phyloP scores from a whole-genome alignment of 1,140 invertebrate genomes.

The Delia radicum region DNA sequence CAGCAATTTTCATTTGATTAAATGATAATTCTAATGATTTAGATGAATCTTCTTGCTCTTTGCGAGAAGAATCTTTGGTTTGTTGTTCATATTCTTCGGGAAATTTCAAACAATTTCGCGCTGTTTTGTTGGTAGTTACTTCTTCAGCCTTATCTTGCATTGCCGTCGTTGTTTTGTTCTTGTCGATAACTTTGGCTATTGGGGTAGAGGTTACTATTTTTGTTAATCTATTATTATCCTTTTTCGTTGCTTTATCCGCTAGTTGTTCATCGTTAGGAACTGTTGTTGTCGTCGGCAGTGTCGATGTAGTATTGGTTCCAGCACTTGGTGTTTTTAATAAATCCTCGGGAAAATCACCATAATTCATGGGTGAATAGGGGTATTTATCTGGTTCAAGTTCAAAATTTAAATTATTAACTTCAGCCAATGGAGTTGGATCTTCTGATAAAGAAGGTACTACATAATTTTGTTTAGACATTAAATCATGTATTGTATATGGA shows the following conservation, averaged over 20 bases:
- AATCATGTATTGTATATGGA: not conserved
- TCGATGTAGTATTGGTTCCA: not conserved
- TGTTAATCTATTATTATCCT: not conserved
- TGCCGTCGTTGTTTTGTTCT: not conserved
- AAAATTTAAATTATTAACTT: slow-evolving; percentile 53
- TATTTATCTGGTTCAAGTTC: slow-evolving; percentile 48
- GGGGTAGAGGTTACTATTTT: slow-evolving; percentile 29
- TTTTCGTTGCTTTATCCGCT: not conserved
- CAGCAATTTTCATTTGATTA: not conserved
- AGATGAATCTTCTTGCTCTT: not conserved
- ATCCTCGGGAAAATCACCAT: slow-evolving; percentile 32
- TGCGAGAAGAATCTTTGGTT: not conserved
- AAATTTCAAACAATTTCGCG: slow-evolving; percentile 4
- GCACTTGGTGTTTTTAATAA: slow-evolving; percentile 43
- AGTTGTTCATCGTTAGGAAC: slow-evolving; percentile 10
- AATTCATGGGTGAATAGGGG: slow-evolving; percentile 6
- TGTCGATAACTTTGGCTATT: slow-evolving; percentile 1
- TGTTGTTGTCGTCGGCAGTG: slow-evolving; percentile 1
- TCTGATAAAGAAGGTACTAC: slow-evolving; percentile 55
- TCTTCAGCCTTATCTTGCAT: not conserved
- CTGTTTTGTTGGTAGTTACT: not conserved
- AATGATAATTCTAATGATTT: not conserved
- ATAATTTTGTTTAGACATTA: not conserved
- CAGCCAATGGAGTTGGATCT: slow-evolving; percentile 55
- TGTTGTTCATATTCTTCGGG: not conserved